Percentiles rank a stretch among this genome's conserved stretches.
These are phyloP conservation scores for Amphipyra berbera DNA, from an alignment of 2,888 invertebrate genomes.

Conservation along the genomic window DNA sequence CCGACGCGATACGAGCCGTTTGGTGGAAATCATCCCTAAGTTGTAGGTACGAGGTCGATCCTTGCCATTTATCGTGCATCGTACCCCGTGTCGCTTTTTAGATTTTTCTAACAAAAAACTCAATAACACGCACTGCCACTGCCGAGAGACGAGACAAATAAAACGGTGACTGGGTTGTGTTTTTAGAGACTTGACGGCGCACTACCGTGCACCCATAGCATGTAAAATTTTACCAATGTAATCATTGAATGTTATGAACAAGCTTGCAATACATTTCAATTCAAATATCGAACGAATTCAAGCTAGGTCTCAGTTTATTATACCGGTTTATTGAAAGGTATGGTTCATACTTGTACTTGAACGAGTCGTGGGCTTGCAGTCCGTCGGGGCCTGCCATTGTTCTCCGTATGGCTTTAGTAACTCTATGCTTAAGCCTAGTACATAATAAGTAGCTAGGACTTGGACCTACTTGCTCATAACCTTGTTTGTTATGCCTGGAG, in stretches of 20 bases:
- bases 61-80: no score
- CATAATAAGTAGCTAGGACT: constrained; percentile 54
- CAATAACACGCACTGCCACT: no score
- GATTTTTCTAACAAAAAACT: no score
- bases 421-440: constrained; percentile 61
- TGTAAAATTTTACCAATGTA: background rate
- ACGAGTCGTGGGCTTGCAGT: constrained; percentile 60
- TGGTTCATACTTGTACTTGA: constrained; percentile 58
- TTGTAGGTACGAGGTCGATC: no score
- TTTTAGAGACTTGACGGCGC: background rate
- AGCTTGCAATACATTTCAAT: constrained; percentile 44
- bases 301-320: constrained; percentile 43
- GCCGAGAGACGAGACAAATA: no score
- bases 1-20: no score
- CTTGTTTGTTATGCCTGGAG: constrained; percentile 35
- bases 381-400: constrained; percentile 67
- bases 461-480: constrained; percentile 42
- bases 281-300: constrained; percentile 52
- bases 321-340: constrained; percentile 67
- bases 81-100: no score
- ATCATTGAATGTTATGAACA: constrained; percentile 1
- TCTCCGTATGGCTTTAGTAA: constrained; percentile 69
- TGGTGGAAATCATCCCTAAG: no score
- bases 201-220: background rate
- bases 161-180: background rate